Evolutionary conservation across 2,113 vertebrate genomes (phyloP).

Genomic region (Recurvirostra avosetta): DNA sequence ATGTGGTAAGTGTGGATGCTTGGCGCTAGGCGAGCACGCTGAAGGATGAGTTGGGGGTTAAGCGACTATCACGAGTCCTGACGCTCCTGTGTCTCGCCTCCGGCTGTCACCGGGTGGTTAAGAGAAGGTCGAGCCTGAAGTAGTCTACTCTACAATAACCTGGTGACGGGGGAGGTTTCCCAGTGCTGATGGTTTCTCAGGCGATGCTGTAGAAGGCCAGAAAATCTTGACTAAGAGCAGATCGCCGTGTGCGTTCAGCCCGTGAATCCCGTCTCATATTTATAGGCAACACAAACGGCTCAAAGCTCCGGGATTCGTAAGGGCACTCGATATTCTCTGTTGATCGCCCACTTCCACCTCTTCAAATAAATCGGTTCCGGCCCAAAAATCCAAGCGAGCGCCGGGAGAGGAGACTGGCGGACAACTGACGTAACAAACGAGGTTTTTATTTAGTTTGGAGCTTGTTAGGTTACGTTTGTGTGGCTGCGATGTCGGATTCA

Average conservation of each 20-base stretch:
- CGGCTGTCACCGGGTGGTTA: not conserved
- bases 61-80: not conserved
- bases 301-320: not conserved
- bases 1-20: fast-evolving
- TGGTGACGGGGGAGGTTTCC: not conserved
- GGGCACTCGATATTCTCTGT: not conserved
- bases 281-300: not conserved
- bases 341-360: not conserved
- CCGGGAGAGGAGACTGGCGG: constrained; percentile 23
- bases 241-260: not conserved
- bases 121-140: not conserved
- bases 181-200: not conserved
- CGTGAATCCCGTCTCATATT: fast-evolving
- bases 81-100: fast-evolving
- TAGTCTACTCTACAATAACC: not conserved
- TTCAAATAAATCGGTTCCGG: not conserved
- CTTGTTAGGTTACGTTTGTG: constrained; percentile 55
- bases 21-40: not conserved
- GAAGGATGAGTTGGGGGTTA: not conserved
- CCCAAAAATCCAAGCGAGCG: not conserved
- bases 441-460: constrained; percentile 30
- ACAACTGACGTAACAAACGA: constrained; percentile 29
- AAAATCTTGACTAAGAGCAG: not conserved
- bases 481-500: constrained; percentile 52
- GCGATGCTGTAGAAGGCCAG: too few species aligned